phyloP scores from a whole-genome alignment of 2,888 invertebrate genomes.

The Melieria crassipennis region DNA sequence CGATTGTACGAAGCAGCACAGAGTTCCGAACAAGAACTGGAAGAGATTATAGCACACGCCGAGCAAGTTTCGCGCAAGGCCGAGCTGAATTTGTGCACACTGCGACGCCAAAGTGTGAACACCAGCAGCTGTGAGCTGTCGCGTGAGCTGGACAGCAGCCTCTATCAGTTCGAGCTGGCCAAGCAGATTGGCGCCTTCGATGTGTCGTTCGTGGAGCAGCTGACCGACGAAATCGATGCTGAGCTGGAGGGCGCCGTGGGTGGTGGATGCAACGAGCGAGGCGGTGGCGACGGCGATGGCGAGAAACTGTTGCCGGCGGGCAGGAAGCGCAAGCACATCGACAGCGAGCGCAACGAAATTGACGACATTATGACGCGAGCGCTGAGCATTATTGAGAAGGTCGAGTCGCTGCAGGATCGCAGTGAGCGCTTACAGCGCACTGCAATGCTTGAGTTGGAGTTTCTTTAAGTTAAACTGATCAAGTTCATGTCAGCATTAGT shows the following conservation, averaged over 20 bases:
- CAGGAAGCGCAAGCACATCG: conserved; percentile 28
- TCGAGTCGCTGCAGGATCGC: conserved; percentile 48
- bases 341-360: conserved; percentile 27
- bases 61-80: conserved; percentile 43
- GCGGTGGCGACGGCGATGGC: background rate
- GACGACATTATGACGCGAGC: conserved; percentile 46
- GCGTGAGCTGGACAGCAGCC: conserved; percentile 44
- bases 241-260: conserved; percentile 13
- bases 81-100: conserved; percentile 39
- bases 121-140: conserved; percentile 39
- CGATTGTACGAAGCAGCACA: conserved; percentile 3
- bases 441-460: conserved; percentile 4
- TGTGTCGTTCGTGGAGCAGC: conserved; percentile 27
- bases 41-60: conserved; percentile 45
- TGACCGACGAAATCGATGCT: conserved; percentile 24
- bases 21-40: conserved; percentile 26
- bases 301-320: conserved; percentile 24
- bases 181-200: conserved; percentile 46
- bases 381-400: conserved; percentile 43
- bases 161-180: conserved; percentile 49
- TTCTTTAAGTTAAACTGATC: background rate
- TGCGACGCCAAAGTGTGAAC: conserved; percentile 6
- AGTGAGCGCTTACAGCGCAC: conserved; percentile 14
- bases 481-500: background rate
- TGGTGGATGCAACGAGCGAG: background rate